phyloP scores from a whole-genome alignment of 1,140 invertebrate genomes.

The Apis dorsata region DNA sequence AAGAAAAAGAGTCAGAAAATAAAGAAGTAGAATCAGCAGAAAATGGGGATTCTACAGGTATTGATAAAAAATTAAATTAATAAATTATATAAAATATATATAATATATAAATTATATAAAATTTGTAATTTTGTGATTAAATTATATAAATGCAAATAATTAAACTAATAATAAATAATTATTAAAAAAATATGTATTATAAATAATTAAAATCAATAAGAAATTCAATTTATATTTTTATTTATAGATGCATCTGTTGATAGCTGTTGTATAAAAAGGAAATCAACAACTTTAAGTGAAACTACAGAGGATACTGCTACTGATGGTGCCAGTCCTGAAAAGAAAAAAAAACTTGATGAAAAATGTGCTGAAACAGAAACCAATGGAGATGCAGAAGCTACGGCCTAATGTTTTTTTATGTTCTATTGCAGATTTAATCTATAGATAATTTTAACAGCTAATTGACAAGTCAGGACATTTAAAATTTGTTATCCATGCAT shows the following conservation, averaged over 20 bases:
- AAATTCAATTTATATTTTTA: conserved; percentile 25
- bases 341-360: conserved; percentile 86
- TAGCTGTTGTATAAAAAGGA: conserved; percentile 84
- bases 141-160: neutral
- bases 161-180: neutral
- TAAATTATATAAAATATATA: too few relatives aligned
- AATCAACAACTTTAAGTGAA: conserved; percentile 82
- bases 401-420: conserved; percentile 81
- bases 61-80: neutral
- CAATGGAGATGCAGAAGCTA: conserved; percentile 83
- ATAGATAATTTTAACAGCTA: conserved; percentile 75
- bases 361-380: conserved; percentile 81
- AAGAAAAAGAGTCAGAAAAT: conserved; percentile 77
- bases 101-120: neutral
- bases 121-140: neutral
- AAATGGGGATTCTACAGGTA: conserved; percentile 81
- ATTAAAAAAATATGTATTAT: neutral
- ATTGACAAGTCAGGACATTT: conserved; percentile 71
- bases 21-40: conserved; percentile 83
- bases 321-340: conserved; percentile 84
- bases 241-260: conserved; percentile 73
- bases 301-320: conserved; percentile 78
- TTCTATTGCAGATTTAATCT: conserved; percentile 72
- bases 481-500: conserved; percentile 71
- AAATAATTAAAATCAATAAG: conserved; percentile 4